These are phyloP conservation scores for Enteromius treurensis DNA, from an alignment of 2,797 vertebrate species.

Conservation along the genomic window DNA sequence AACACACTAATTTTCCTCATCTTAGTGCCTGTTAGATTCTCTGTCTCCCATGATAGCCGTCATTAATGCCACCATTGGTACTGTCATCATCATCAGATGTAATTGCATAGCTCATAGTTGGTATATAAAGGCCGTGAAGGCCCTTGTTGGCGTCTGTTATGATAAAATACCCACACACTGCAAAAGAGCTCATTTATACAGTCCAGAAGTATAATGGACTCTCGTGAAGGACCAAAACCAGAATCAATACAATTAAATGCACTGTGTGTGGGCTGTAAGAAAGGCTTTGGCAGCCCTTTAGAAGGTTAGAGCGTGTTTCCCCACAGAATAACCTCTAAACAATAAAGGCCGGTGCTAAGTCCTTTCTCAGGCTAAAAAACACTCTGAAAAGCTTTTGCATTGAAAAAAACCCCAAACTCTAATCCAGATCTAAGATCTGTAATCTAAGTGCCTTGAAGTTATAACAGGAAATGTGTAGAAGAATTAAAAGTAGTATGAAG, in stretches of 20 bases:
- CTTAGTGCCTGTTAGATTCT: constrained; percentile 49
- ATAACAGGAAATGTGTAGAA: neutral
- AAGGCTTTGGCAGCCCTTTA: constrained; percentile 8
- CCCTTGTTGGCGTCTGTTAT: constrained; percentile 30
- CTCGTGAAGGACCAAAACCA: constrained; percentile 22
- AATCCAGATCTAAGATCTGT: neutral
- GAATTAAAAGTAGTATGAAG: neutral
- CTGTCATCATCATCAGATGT: constrained; percentile 31
- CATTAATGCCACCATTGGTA: constrained; percentile 26
- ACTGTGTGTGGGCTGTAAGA: constrained; percentile 6
- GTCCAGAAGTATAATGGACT: constrained; percentile 32
- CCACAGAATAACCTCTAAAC: constrained; percentile 15
- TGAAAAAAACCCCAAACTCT: neutral
- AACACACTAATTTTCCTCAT: constrained; percentile 66
- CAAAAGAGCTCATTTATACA: constrained; percentile 27
- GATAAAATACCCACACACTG: constrained; percentile 28
- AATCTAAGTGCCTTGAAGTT: neutral
- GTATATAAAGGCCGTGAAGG: constrained; percentile 39
- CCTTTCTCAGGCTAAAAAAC: neutral
- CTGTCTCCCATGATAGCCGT: constrained; percentile 21
- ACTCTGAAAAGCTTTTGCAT: neutral
- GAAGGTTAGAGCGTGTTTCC: neutral
- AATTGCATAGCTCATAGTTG: constrained; percentile 49
- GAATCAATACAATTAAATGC: constrained; percentile 26
- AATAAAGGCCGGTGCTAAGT: neutral